phyloP scores from a whole-genome alignment of 2,888 invertebrate genomes.

The Cheiracanthium punctorium region DNA sequence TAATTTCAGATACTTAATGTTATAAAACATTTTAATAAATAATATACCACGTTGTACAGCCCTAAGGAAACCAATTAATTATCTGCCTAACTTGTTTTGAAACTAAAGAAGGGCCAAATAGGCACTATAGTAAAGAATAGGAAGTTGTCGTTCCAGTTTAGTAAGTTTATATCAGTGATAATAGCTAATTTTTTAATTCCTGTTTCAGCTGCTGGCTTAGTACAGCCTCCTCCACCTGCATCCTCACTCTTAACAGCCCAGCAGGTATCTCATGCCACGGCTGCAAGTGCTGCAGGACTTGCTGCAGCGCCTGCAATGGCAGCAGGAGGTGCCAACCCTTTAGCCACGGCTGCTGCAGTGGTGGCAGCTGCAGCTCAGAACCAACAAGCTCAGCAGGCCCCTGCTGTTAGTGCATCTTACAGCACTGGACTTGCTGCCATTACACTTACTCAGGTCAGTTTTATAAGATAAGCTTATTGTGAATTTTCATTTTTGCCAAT shows the following conservation, averaged over 20 bases:
- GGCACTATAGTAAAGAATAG: background rate
- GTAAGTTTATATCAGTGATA: background rate
- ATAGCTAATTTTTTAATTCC: background rate
- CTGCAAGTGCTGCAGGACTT: slow-evolving; percentile 30
- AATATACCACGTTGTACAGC: no score
- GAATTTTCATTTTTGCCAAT: background rate
- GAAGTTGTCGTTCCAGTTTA: background rate
- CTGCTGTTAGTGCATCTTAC: slow-evolving; percentile 61
- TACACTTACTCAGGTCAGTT: slow-evolving; percentile 60
- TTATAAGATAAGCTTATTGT: no score
- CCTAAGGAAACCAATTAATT: no score
- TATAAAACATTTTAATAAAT: no score
- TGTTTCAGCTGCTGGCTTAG: slow-evolving; percentile 49
- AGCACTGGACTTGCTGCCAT: slow-evolving; percentile 66
- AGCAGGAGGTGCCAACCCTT: slow-evolving; percentile 44
- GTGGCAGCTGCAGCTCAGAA: slow-evolving; percentile 65
- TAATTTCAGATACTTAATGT: no score
- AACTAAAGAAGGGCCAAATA: background rate
- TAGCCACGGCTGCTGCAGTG: slow-evolving; percentile 55
- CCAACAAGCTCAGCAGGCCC: slow-evolving; percentile 58
- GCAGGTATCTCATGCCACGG: slow-evolving; percentile 50
- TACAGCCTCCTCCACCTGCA: slow-evolving; percentile 44
- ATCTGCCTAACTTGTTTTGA: background rate
- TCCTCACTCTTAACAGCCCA: slow-evolving; percentile 41
- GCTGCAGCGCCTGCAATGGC: slow-evolving; percentile 29